A percentile compares a stretch with the other conserved stretches of the same genome.
Conservation (phyloP, 2,888 invertebrate species). For the Epistrophe eligans region DNA sequence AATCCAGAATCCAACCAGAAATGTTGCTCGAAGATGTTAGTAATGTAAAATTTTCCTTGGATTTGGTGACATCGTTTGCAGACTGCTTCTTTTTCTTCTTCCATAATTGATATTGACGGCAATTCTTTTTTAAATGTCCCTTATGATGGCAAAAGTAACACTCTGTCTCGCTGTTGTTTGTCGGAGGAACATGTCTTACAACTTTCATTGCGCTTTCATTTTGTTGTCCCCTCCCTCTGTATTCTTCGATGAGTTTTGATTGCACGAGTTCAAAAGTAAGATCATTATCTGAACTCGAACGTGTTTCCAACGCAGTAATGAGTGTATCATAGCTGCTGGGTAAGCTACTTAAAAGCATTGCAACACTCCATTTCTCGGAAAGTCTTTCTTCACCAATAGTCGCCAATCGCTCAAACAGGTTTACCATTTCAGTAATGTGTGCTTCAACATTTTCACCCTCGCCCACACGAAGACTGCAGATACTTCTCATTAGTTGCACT, state of each 20-base stretch:
- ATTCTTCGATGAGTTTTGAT: background rate
- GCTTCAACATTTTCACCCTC: background rate
- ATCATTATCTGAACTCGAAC: background rate
- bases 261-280: background rate
- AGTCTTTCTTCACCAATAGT: background rate
- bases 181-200: no score
- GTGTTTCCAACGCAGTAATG: background rate
- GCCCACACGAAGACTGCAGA: background rate
- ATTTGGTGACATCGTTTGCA: background rate
- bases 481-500: background rate
- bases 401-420: background rate
- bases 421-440: background rate
- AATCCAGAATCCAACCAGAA: background rate
- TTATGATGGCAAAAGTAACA: background rate
- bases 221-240: background rate
- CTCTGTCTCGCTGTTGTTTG: no score
- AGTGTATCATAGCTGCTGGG: constrained; percentile 21
- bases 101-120: background rate
- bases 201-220: background rate
- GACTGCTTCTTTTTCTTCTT: background rate
- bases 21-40: background rate
- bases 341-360: constrained; percentile 8
- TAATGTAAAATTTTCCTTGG: background rate
- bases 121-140: background rate
- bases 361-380: background rate